Evolutionary conservation across 1,140 invertebrate genomes (phyloP), one percentile per base, ranked within the genome.

Genomic region (Nautilus pompilius): DNA sequence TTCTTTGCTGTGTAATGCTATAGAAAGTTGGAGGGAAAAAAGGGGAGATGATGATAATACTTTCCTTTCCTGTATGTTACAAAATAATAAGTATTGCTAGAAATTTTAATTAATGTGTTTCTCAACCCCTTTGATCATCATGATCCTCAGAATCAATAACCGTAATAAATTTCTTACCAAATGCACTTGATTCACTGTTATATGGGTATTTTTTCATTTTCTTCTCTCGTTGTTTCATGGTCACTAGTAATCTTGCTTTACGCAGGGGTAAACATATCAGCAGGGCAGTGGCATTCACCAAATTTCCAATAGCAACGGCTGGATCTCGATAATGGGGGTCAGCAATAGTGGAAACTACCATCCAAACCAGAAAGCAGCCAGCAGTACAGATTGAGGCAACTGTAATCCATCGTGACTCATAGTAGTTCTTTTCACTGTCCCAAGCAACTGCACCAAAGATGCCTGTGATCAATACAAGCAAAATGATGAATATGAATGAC

Each of bases 401-500:
- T 34, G 83, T 68, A 26, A 85, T 84, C 82, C 81, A 85, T 22
- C 85, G 74, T 0, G 84, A 81, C 67, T 86, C 85, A 24, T 69
- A 72, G 59, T 82, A 80, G 49, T 78, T 80, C 49, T 66, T 78
- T 17, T 79, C 74, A 58, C 71, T 77, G 56, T 83, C 76, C 80
- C 81, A 84, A 2, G 82, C 76, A 24, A 84, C 57, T n/a, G 80
- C 59, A 10, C 83, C 72, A 66, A 86, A 83, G 26, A 84, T 69
- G 5, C 75, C 74, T 0, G 81, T 84, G 10, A 84, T 67, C 2
- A 79, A 55, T 8, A 85, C 69, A 0, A 86, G 74, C 29, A 85
- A 72, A 67, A 85, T 79, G 17, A 85, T 78, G 59, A 85, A 85
- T 3, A 82, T 70, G 34, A 85, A 77, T 2, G 84, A 85, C 17